Percentiles rank a stretch among this genome's conserved stretches.
phyloP scores from a whole-genome alignment of 1,140 invertebrate genomes.

The Pseudomyrmex flavicornis region DNA sequence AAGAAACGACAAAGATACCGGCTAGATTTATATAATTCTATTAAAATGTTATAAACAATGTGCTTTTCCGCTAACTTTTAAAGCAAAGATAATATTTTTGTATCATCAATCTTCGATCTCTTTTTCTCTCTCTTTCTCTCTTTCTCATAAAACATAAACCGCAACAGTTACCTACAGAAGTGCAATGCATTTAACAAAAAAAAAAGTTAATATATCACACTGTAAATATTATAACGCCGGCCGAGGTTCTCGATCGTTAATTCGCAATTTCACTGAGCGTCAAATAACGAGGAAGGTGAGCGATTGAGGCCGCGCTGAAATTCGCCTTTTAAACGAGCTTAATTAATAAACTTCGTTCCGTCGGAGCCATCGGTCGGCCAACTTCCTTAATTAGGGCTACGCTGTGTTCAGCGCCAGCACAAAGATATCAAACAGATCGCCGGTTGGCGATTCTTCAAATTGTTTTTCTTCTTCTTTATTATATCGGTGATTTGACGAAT shows the following conservation, averaged over 20 bases:
- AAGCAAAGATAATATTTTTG: too few relatives aligned
- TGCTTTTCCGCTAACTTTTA: too few relatives aligned
- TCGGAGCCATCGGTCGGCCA: not conserved
- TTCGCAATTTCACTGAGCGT: slow-evolving; percentile 23
- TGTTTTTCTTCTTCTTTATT: slow-evolving; percentile 23
- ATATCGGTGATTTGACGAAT: slow-evolving; percentile 8
- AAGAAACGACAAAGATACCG: not conserved
- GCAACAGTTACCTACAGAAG: not conserved
- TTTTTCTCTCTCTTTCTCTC: not conserved
- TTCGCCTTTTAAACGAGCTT: slow-evolving; percentile 46
- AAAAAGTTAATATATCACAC: not conserved
- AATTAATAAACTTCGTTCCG: slow-evolving; percentile 61
- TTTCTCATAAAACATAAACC: not conserved
- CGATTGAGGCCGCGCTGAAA: not conserved
- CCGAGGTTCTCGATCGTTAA: not conserved
- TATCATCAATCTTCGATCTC: too few relatives aligned
- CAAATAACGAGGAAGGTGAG: slow-evolving; percentile 21
- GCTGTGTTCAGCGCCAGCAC: not conserved
- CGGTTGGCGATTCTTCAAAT: slow-evolving; percentile 14
- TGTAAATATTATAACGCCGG: not conserved
- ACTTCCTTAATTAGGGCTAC: slow-evolving; percentile 51
- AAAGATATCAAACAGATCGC: not conserved
- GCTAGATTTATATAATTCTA: not conserved
- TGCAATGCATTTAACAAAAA: slow-evolving; percentile 2
- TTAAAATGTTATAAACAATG: too few relatives aligned